Conservation (phyloP, 2,113 vertebrate genomes). For the Aldabrachelys gigantea region DNA sequence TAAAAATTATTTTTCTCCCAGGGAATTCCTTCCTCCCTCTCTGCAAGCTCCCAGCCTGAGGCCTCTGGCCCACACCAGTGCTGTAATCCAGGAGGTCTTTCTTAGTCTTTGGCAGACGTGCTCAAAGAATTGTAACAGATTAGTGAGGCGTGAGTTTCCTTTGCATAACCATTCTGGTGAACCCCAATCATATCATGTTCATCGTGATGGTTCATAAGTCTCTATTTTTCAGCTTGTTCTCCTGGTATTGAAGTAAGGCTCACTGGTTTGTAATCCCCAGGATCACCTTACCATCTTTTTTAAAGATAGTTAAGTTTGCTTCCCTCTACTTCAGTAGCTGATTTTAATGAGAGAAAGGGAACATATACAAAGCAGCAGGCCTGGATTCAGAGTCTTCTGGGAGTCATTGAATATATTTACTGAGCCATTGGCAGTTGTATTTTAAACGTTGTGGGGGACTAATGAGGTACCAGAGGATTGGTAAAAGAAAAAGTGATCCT, state of each 20-base stretch:
- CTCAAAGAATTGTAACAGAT: background rate
- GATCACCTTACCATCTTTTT: background rate
- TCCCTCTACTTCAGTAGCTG: background rate
- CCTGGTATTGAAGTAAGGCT: background rate
- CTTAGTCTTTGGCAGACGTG: accelerated
- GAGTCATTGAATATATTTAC: background rate
- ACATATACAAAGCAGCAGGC: slow-evolving; percentile 34
- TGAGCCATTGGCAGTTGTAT: background rate
- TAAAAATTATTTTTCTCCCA: too few relatives aligned
- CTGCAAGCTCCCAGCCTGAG: background rate
- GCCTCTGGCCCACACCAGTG: background rate
- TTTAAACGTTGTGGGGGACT: background rate
- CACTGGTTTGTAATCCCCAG: slow-evolving; percentile 16
- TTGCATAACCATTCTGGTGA: background rate
- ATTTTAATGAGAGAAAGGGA: slow-evolving; percentile 36
- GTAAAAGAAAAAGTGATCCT: background rate
- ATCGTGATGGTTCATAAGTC: background rate
- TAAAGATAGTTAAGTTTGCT: slow-evolving; percentile 6
- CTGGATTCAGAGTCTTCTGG: background rate
- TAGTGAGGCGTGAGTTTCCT: background rate
- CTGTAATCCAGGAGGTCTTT: background rate
- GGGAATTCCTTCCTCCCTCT: background rate
- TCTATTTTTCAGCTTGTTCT: background rate
- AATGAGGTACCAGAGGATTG: slow-evolving; percentile 10
- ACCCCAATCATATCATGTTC: background rate